Evolutionary conservation across 1,140 invertebrate species (phyloP).

Genomic region (Drosophila kurseongensis): DNA sequence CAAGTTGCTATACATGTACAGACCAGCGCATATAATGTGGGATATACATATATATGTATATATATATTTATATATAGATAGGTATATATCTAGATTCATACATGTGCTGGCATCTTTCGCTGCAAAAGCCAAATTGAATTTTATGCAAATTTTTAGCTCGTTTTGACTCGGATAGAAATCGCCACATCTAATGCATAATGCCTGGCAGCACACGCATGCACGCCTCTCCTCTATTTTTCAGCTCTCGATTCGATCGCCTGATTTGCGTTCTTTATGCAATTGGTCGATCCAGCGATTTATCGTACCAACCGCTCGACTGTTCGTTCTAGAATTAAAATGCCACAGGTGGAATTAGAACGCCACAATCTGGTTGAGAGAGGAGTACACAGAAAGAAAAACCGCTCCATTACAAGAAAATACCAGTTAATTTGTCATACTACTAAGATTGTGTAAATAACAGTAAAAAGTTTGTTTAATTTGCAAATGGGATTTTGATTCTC

Average conservation of each 20-base stretch:
- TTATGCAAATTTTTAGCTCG: constrained; percentile 77
- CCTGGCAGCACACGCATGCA: constrained; percentile 41
- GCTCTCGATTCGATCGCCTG: constrained; percentile 27
- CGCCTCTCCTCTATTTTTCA: constrained; percentile 5
- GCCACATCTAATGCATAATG: constrained; percentile 81
- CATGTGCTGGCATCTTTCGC: constrained; percentile 61
- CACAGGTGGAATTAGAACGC: constrained; percentile 49
- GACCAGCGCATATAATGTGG: constrained; percentile 4
- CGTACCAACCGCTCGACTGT: constrained; percentile 4
- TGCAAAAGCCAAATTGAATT: constrained; percentile 73
- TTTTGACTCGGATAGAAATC: constrained; percentile 68
- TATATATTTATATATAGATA: constrained; percentile 1
- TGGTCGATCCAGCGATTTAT: constrained; percentile 38
- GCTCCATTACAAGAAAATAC: too few species aligned
- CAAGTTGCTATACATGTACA: constrained; percentile 68
- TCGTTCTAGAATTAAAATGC: constrained; percentile 21
- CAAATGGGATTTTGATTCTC: too few species aligned
- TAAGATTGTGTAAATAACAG: too few species aligned
- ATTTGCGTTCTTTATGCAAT: constrained; percentile 68
- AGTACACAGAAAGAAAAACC: neutral
- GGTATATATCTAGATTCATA: constrained; percentile 17
- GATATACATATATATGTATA: neutral
- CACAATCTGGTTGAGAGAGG: constrained; percentile 32
- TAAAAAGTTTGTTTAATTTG: too few species aligned
- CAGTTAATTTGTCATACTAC: too few species aligned